phyloP scores from a whole-genome alignment of 2,113 vertebrate species.

The Menura novaehollandiae region DNA sequence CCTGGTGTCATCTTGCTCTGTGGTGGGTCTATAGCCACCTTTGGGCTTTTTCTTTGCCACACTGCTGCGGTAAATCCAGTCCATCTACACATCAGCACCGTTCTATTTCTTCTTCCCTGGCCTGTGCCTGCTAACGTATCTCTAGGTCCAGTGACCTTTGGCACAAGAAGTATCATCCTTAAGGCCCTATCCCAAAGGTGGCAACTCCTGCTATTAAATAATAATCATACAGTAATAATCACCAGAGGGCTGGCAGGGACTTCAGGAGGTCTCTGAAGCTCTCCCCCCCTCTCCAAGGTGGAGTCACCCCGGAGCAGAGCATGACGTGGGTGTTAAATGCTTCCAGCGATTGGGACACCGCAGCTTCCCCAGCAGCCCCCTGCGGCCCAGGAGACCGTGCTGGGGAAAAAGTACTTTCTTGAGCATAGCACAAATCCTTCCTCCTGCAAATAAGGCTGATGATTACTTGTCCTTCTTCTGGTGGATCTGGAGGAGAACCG shows the following conservation, averaged over 20 bases:
- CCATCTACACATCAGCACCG: neutral
- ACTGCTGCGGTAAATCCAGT: neutral
- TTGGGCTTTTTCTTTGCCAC: neutral
- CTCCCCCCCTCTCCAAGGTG: neutral
- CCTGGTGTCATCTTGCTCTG: neutral
- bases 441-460: neutral
- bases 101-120: neutral
- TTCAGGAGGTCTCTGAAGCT: neutral
- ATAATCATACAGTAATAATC: neutral
- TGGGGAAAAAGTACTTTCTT: neutral
- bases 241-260: neutral
- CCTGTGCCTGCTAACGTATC: neutral
- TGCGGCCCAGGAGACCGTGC: conserved; percentile 14
- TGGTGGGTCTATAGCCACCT: neutral
- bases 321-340: neutral
- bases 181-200: neutral
- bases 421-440: neutral
- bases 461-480: neutral
- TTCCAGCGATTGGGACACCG: neutral
- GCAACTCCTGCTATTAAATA: neutral
- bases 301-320: neutral
- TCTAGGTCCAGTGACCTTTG: neutral
- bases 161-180: neutral
- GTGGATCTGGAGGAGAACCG: neutral
- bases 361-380: conserved; percentile 49